Evolutionary conservation across 2,113 vertebrate species (phyloP).

Genomic region (Pseudopipra pipra): DNA sequence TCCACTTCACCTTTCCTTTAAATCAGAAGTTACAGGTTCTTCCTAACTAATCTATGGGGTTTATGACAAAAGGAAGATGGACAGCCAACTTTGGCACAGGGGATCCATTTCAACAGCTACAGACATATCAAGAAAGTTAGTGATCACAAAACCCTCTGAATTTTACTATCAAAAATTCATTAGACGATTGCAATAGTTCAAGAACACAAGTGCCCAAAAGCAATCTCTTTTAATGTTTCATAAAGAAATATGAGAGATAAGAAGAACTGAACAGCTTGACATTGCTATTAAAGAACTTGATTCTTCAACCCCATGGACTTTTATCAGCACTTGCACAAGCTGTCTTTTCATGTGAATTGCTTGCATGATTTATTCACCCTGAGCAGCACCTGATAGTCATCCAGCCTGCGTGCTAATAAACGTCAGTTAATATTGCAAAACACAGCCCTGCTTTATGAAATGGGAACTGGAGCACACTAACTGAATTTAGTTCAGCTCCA

Average conservation of each 20-base stretch:
- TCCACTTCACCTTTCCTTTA: constrained; percentile 25
- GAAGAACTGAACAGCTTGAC: constrained; percentile 26
- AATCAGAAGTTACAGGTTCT: constrained; percentile 40
- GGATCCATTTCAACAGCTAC: constrained; percentile 35
- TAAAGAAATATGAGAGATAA: constrained; percentile 48
- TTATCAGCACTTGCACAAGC: background rate
- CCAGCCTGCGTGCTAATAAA: background rate
- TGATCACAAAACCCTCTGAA: constrained; percentile 42
- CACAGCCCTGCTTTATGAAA: background rate
- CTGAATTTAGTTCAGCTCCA: background rate
- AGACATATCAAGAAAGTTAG: constrained; percentile 10
- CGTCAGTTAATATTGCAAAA: background rate
- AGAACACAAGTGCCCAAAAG: constrained; percentile 59
- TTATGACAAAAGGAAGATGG: constrained; percentile 32
- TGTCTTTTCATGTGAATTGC: constrained; percentile 21
- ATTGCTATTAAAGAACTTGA: constrained; percentile 40
- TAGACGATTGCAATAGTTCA: constrained; percentile 34
- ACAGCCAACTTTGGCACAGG: constrained; percentile 7
- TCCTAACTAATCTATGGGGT: background rate
- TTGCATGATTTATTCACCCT: constrained; percentile 40
- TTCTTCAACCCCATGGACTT: background rate
- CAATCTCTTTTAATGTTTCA: constrained; percentile 51
- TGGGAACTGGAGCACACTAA: background rate
- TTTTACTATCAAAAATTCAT: constrained; percentile 58
- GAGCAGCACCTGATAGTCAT: constrained; percentile 15